Evolutionary conservation across 2,113 vertebrate genomes (phyloP).

Genomic region (Oxygymnocypris stewartii): DNA sequence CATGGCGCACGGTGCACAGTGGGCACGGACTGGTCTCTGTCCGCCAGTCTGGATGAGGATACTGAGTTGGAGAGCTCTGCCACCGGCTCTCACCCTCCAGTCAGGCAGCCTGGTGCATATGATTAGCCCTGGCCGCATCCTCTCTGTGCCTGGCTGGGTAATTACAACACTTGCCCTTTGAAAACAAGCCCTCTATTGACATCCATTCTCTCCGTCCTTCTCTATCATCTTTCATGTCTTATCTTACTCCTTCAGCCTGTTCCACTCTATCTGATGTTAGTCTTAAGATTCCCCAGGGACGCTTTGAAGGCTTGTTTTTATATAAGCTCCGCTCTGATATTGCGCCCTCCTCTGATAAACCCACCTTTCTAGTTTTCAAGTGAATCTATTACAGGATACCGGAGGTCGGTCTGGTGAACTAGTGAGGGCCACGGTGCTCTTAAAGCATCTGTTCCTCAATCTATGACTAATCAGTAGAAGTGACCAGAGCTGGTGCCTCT

Average conservation of each 20-base stretch:
- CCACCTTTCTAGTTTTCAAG: slow-evolving; percentile 57
- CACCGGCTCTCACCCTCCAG: slow-evolving; percentile 45
- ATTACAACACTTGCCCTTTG: slow-evolving; percentile 75
- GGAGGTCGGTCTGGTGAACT: slow-evolving; percentile 54
- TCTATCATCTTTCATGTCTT: slow-evolving; percentile 44
- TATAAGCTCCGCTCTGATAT: slow-evolving; percentile 52
- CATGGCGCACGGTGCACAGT: slow-evolving; percentile 11
- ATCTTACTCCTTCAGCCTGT: slow-evolving; percentile 46
- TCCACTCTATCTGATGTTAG: slow-evolving; percentile 33
- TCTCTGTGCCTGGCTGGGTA: slow-evolving; percentile 58
- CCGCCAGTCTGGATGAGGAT: slow-evolving; percentile 49
- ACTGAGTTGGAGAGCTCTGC: slow-evolving; percentile 31
- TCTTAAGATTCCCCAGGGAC: slow-evolving; percentile 47
- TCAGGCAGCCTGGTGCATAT: slow-evolving; percentile 57
- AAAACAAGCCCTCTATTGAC: slow-evolving; percentile 65
- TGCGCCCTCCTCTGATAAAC: slow-evolving; percentile 53
- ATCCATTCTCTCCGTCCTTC: slow-evolving; percentile 43
- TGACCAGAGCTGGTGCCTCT: slow-evolving; percentile 1
- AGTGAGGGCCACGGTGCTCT: not conserved
- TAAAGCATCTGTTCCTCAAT: slow-evolving; percentile 15
- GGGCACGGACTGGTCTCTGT: slow-evolving; percentile 39
- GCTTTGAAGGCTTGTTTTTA: slow-evolving; percentile 54
- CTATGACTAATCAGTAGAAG: slow-evolving; percentile 12
- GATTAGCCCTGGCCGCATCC: slow-evolving; percentile 55
- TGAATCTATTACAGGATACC: slow-evolving; percentile 61